Percentiles rank a stretch among this genome's conserved stretches.
phyloP scores from a whole-genome alignment of 92 coral and sea anemone genomes.

The Blastomussa wellsi region DNA sequence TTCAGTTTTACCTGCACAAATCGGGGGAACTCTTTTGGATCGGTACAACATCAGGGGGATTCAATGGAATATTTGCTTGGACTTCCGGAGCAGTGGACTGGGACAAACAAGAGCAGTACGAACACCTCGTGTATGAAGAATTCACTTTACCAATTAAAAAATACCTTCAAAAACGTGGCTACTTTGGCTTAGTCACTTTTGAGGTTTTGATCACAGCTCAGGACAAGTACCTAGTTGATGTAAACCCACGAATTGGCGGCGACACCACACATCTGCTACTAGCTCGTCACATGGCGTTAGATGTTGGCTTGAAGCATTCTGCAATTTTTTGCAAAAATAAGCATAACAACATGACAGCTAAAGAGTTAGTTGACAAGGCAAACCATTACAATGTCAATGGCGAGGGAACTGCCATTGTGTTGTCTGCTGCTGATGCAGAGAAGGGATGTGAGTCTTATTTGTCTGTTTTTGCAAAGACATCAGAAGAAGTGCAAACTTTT shows the following conservation, averaged over 20 bases:
- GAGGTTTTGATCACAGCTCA: conserved; percentile 42
- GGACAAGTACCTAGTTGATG: conserved; percentile 50
- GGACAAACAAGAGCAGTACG: conserved; percentile 39
- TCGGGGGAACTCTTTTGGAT: conserved; percentile 59
- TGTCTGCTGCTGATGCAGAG: conserved; percentile 15
- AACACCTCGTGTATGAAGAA: conserved; percentile 34
- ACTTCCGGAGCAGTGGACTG: conserved; percentile 43
- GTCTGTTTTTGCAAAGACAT: conserved; percentile 34
- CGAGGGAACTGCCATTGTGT: not conserved
- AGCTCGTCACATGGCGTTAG: conserved; percentile 50
- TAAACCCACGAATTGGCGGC: conserved; percentile 56
- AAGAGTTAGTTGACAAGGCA: conserved; percentile 34
- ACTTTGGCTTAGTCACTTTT: conserved; percentile 53
- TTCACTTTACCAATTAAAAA: conserved; percentile 52
- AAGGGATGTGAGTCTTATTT: conserved; percentile 39
- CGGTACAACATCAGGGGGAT: conserved; percentile 35
- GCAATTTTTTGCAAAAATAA: conserved; percentile 26
- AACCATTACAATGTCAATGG: conserved; percentile 8
- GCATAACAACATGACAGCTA: conserved; percentile 5
- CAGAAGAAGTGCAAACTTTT: conserved; percentile 27
- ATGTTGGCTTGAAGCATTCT: conserved; percentile 25
- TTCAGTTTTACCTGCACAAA: conserved; percentile 46
- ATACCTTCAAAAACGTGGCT: conserved; percentile 46
- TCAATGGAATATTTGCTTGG: conserved; percentile 32
- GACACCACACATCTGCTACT: conserved; percentile 53